Conservation (phyloP, 2,797 vertebrate genomes). For the Enteromius afrohamiltoni region DNA sequence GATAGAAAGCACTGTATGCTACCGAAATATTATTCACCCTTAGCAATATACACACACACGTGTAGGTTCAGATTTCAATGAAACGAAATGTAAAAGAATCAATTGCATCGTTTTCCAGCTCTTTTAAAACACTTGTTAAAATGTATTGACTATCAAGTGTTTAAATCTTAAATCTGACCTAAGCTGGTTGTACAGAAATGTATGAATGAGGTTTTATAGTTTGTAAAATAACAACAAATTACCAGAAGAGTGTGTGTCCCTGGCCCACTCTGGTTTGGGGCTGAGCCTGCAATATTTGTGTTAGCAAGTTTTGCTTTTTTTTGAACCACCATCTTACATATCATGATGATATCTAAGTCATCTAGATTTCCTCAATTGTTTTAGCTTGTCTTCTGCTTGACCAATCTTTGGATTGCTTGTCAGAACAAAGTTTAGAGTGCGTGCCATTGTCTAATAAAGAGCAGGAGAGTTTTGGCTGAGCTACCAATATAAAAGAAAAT, state of each 20-base stretch:
- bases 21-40: not conserved
- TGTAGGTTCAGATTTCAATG: not conserved
- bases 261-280: not conserved
- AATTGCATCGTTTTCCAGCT: not conserved
- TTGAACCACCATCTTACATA: not conserved
- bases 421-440: conserved; percentile 58
- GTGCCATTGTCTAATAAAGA: conserved; percentile 65
- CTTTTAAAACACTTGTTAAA: not conserved
- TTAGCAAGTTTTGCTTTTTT: not conserved
- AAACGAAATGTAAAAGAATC: not conserved
- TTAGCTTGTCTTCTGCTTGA: conserved; percentile 39
- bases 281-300: not conserved
- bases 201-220: not conserved
- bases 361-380: conserved; percentile 34
- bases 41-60: not conserved
- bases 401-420: conserved; percentile 51
- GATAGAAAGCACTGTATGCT: not conserved
- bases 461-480: conserved; percentile 66
- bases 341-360: not conserved
- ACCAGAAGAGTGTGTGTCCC: not conserved
- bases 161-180: not conserved
- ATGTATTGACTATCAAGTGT: not conserved
- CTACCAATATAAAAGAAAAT: conserved; percentile 62
- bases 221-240: not conserved
- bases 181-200: not conserved